Base-by-base conservation (phyloP, 2,888 invertebrate genomes). In the Microplitis deprimator region DNA sequence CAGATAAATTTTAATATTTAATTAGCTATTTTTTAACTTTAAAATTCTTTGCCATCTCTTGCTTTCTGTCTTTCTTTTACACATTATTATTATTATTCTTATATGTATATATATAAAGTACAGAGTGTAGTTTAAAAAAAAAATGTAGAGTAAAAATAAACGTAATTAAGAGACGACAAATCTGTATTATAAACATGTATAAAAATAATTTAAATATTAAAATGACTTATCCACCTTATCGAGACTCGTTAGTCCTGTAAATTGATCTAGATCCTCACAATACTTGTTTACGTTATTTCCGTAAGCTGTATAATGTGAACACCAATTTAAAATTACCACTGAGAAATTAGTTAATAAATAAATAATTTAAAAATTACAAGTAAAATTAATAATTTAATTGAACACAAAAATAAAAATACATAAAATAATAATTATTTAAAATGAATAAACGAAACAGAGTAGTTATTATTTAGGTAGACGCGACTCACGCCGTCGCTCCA, bases 401-500 rank as follows among this genome's bases (percentile, higher is more conserved):
- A 8, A 17, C 16, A 62, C 62, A 20, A 62, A 17, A 62, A 17
- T 20, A 20, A 16, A 62, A 62, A 62, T 8, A 17, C 29, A 62
- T 50, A 50, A 50, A 50, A 8, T 17, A 69, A 50, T 20, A 60
- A n/a, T 17, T 29, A 29, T 29, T 29, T 29, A 4, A 29, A 29
- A 13, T 6, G 8, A 71, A n/a, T 39, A 39, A 40, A 64, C 62
- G 29, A 41, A 16, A 71, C 39, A 64, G 59, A 72, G 62, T 39
- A 77, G 77, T 78, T 76, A 79, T 77, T 77, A 77, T 77, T 77
- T 77, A 61, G 70, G 60, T 71, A 71, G 75, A 77, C 79, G 79
- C 79, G 82, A 80, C 79, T 79, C 74, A 74, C 75, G 69, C 65
- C 77, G 79, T 79, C 79, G 82, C 79, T 79, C 75, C 79, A 79